phyloP scores from a whole-genome alignment of 2,113 vertebrate genomes.

The Psettodes erumei region DNA sequence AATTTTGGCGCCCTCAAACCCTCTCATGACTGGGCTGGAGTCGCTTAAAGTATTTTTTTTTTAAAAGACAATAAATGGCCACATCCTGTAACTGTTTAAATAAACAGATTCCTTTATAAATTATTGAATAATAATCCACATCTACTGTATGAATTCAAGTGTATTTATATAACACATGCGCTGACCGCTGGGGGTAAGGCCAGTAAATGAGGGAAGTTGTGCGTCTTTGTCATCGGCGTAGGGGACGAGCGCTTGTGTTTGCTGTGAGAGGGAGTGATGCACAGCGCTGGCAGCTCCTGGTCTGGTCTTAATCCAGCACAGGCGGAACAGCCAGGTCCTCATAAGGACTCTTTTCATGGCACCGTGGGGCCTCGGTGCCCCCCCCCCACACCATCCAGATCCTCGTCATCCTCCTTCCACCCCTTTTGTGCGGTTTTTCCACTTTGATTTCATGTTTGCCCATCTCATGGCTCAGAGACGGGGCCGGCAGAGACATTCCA shows the following conservation, averaged over 20 bases:
- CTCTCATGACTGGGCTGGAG: no score
- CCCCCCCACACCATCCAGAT: constrained; percentile 45
- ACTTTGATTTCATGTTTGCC: constrained; percentile 84
- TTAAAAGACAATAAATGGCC: background rate
- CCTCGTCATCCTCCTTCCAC: constrained; percentile 78
- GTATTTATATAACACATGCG: background rate
- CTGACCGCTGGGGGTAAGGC: no score
- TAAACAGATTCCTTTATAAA: no score
- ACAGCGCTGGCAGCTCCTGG: constrained; percentile 63
- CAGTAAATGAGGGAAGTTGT: no score
- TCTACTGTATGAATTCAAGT: background rate
- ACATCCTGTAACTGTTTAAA: no score
- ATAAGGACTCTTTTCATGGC: constrained; percentile 80
- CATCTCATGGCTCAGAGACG: constrained; percentile 66
- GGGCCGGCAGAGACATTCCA: constrained; percentile 68
- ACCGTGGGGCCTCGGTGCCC: constrained; percentile 62
- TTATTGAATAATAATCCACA: no score
- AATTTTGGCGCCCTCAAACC: background rate
- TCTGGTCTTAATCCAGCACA: constrained; percentile 77
- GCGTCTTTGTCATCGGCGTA: no score
- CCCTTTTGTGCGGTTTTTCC: constrained; percentile 84
- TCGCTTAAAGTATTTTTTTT: no score
- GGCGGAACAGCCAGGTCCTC: constrained; percentile 79
- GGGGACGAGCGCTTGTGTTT: constrained; percentile 17
- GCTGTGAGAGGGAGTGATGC: constrained; percentile 61